Evolutionary conservation across 2,888 invertebrate genomes (phyloP), one percentile per base, ranked within the genome.

Genomic region (Nineta flava): DNA sequence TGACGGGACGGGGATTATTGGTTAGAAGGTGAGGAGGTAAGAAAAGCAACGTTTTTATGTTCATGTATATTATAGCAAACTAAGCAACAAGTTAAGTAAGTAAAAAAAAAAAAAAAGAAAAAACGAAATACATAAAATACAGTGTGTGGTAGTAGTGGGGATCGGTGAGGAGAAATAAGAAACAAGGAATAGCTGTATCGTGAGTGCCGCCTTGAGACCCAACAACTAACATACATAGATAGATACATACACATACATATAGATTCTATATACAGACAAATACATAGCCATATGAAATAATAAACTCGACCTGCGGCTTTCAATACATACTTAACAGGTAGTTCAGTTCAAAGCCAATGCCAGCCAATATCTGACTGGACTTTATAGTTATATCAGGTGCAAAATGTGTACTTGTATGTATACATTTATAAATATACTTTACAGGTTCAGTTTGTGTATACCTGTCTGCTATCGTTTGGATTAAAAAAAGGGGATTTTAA

Each of bases 151-250:
- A 26, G 26, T 3, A 26, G 26, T 26, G 26, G 26, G 26, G 26
- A 26, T 26, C 26, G 26, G 26, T 7, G 38, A 15, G 38, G 38
- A n/a, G 38, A 38, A 13, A 10, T 38, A 38, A 38, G 35, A 35
- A 38, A 38, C 15, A 15, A 38, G 38, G 38, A 38, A 46, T 48
- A 48, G 48, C 48, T 48, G 48, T 48, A 48, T 34, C 41, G 48
- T 31, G 40, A 48, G 48, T 48, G 48, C 41, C 16, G 41, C 41
- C 41, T 21, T 35, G 47, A 44, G 44, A 44, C 21, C 38, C 38
- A 38, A 15, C 38, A 38, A n/a, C n/a, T 15, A 38, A 38, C 38
- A 7, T n/a, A n/a, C 38, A 38, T 13, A 15, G 2, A 15, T n/a
- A 13, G n/a, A n/a, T n/a, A n/a, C n/a, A n/a, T 15, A 38, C 5